These are phyloP conservation scores for Archivesica marissinica DNA, from an alignment of 1,140 invertebrate genomes.

Conservation along the genomic window DNA sequence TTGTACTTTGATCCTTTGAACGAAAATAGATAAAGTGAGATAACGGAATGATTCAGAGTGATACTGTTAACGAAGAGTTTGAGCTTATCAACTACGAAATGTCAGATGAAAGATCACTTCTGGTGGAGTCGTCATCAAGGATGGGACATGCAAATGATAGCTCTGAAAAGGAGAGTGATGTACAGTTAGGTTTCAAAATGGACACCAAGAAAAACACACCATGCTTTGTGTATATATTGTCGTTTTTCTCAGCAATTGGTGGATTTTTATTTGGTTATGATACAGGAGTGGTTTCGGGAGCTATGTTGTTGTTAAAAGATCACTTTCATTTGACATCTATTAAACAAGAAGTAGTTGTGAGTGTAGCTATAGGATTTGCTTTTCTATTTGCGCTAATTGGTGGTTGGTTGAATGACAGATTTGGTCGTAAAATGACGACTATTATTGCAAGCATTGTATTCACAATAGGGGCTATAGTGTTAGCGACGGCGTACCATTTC, in stretches of 20 bases:
- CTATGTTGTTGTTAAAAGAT: constrained; percentile 85
- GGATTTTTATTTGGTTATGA: constrained; percentile 88
- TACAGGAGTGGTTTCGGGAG: constrained; percentile 88
- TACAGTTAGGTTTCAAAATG: constrained; percentile 25
- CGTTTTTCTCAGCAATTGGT: constrained; percentile 86
- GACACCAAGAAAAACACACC: constrained; percentile 20
- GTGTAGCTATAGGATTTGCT: constrained; percentile 81
- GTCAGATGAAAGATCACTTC: constrained; percentile 24
- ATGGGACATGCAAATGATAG: constrained; percentile 28
- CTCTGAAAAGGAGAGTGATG: neutral
- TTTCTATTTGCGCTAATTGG: constrained; percentile 70
- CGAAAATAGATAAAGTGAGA: neutral
- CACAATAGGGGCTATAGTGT: constrained; percentile 85
- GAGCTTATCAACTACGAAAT: constrained; percentile 28
- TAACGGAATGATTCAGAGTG: constrained; percentile 14
- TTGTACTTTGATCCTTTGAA: constrained; percentile 20
- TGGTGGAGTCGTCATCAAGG: constrained; percentile 13
- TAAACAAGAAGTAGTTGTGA: constrained; percentile 85
- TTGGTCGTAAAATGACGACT: constrained; percentile 86
- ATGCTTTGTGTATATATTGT: constrained; percentile 84
- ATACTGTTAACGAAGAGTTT: constrained; percentile 39
- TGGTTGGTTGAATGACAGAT: constrained; percentile 85
- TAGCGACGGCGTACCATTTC: constrained; percentile 84
- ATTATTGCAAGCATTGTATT: constrained; percentile 86
- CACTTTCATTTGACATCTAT: constrained; percentile 83